Percentiles rank a stretch among this genome's conserved stretches.
phyloP scores from a whole-genome alignment of 2,797 vertebrate genomes.

The Pampus argenteus region DNA sequence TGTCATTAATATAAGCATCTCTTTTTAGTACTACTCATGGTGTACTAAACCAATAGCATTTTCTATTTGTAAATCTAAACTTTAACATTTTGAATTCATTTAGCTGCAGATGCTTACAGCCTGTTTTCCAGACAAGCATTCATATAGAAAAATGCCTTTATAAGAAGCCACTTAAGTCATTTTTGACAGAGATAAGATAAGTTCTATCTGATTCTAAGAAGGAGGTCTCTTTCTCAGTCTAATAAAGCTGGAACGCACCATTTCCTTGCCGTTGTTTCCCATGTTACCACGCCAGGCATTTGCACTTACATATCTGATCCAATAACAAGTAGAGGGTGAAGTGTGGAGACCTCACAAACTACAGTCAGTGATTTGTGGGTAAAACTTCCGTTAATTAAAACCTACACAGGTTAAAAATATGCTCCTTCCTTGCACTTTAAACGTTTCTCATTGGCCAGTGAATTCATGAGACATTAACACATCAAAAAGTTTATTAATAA shows the following conservation, averaged over 20 bases:
- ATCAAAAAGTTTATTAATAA: no score
- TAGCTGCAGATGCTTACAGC: slow-evolving; percentile 5
- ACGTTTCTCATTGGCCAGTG: neutral
- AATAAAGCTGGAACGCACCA: slow-evolving; percentile 45
- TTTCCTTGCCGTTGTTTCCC: slow-evolving; percentile 57
- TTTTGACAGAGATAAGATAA: slow-evolving; percentile 65
- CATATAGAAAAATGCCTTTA: slow-evolving; percentile 60
- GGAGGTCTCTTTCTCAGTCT: slow-evolving; percentile 71
- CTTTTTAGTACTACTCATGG: neutral
- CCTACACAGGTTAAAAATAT: slow-evolving; percentile 5
- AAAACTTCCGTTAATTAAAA: slow-evolving; percentile 7
- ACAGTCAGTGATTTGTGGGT: slow-evolving; percentile 11
- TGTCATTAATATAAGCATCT: neutral
- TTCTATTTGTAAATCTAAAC: neutral
- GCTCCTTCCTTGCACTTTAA: slow-evolving; percentile 3
- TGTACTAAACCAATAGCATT: neutral
- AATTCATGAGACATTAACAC: neutral
- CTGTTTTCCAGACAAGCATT: slow-evolving; percentile 57
- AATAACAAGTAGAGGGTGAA: slow-evolving; percentile 61
- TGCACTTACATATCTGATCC: slow-evolving; percentile 61
- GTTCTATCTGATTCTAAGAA: slow-evolving; percentile 78
- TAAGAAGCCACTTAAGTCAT: slow-evolving; percentile 66
- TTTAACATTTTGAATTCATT: neutral
- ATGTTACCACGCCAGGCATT: slow-evolving; percentile 41
- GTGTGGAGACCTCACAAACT: slow-evolving; percentile 49